These are phyloP conservation scores for Napeogenes sylphis DNA, from an alignment of 2,888 invertebrate species.

Conservation along the genomic window DNA sequence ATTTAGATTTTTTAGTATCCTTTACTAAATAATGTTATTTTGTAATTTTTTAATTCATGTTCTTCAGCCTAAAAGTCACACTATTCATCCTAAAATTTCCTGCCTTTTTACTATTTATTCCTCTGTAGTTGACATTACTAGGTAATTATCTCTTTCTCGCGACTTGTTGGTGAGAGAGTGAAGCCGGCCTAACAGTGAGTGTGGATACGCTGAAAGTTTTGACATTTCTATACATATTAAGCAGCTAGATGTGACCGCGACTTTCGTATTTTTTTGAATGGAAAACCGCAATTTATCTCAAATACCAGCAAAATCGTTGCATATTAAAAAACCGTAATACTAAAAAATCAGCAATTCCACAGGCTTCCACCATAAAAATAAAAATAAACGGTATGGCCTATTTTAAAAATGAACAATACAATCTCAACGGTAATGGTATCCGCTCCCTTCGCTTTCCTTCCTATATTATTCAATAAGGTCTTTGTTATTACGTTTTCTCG, in stretches of 20 bases:
- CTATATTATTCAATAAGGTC: constrained; percentile 24
- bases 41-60: too few relatives aligned
- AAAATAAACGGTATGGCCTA: constrained; percentile 3
- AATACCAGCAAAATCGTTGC: background rate
- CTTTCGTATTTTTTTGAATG: background rate
- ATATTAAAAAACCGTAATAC: background rate
- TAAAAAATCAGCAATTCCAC: background rate
- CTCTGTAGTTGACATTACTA: too few relatives aligned
- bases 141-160: too few relatives aligned
- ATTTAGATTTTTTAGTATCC: too few relatives aligned
- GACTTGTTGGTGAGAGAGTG: background rate
- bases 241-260: background rate
- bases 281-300: background rate
- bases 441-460: constrained; percentile 20
- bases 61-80: too few relatives aligned
- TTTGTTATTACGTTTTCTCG: constrained; percentile 11
- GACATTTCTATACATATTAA: constrained; percentile 6
- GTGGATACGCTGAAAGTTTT: background rate
- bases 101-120: too few relatives aligned
- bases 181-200: background rate
- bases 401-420: constrained; percentile 8
- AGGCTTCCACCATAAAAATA: background rate
- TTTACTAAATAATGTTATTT: too few relatives aligned
- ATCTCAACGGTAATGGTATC: constrained; percentile 26
- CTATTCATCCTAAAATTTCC: too few relatives aligned